Base-by-base conservation (phyloP, 2,888 invertebrate genomes). In the Osmoderma eremita region DNA sequence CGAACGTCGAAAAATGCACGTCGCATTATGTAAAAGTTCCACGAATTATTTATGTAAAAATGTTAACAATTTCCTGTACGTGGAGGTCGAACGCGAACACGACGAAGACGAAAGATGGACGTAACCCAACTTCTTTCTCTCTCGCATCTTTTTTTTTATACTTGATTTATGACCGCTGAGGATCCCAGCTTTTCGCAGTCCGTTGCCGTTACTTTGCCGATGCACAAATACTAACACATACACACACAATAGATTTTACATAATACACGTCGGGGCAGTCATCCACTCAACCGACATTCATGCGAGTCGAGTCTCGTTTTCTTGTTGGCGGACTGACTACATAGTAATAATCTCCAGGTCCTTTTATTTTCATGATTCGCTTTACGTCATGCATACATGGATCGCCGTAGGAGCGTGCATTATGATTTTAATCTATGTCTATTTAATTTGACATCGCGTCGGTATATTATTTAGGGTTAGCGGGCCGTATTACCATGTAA, bases 21-120 rank as follows among this genome's bases (percentile, higher is more conserved):
- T 41, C 30, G 17, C 45, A 30, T 61, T 61, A 61, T 36, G 36
- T 61, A 45, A 58, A 45, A 30, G 58, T 48, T 61, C 58, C 13
- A 15, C 17, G 58, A 61, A 61, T 61, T 61, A 45, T 30, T 61
- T 61, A 45, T 45, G 45, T 45, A 61, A 45, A 61, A 61, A 61
- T 61, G 58, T 61, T 61, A 61, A 61, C 45, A 45, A 61, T 61
- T 61, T 61, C 58, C 58, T 61, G 58, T 45, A 61, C 45, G 38
- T 53, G 53, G 15, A 49, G 20, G 20, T 10, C 18, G 45, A 10
- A 61, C 45, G 15, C 42, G 45, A 48, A 3, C 18, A 18, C 58
- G 36, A 30, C 17, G 30, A 24, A 24, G 30, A 45, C 18, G 24
- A 42, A 61, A 30, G n/a, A 45, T 30, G 20, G 48, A 61, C 30